Percentiles rank a stretch among this genome's conserved stretches.
phyloP scores from a whole-genome alignment of 92 coral and sea anemone species.

The Siderastrea siderea region DNA sequence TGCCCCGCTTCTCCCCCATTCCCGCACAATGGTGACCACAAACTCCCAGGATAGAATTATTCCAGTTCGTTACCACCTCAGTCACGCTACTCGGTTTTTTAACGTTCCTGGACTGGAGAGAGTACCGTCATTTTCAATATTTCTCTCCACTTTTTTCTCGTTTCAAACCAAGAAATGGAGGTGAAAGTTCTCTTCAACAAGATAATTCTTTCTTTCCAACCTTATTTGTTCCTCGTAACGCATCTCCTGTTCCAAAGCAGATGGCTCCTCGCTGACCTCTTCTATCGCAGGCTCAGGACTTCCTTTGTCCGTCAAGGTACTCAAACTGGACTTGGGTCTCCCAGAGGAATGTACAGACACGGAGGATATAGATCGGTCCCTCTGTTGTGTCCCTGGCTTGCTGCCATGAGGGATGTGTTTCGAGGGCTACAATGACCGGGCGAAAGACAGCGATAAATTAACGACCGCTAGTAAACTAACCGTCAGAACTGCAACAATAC shows the following conservation, averaged over 20 bases:
- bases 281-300: conserved; percentile 88
- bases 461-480: neutral
- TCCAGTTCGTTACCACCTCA: no score
- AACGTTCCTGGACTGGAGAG: no score
- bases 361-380: conserved; percentile 93
- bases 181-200: neutral
- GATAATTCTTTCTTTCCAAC: conserved; percentile 38
- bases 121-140: neutral
- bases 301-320: conserved; percentile 84
- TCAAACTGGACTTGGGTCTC: conserved; percentile 93
- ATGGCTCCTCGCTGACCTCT: conserved; percentile 85
- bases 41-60: no score
- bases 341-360: conserved; percentile 95
- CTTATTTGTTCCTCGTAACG: conserved; percentile 87
- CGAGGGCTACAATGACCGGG: conserved; percentile 22
- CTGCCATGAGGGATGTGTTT: conserved; percentile 43
- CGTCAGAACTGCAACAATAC: no score
- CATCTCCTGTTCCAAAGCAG: conserved; percentile 84
- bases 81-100: no score
- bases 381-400: conserved; percentile 77
- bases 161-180: neutral
- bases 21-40: no score
- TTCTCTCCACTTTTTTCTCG: neutral
- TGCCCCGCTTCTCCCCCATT: no score
- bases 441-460: neutral